A percentile compares a stretch with the other conserved stretches of the same genome.
phyloP scores from a whole-genome alignment of 2,113 vertebrate species.

The Aviceda subcristata region DNA sequence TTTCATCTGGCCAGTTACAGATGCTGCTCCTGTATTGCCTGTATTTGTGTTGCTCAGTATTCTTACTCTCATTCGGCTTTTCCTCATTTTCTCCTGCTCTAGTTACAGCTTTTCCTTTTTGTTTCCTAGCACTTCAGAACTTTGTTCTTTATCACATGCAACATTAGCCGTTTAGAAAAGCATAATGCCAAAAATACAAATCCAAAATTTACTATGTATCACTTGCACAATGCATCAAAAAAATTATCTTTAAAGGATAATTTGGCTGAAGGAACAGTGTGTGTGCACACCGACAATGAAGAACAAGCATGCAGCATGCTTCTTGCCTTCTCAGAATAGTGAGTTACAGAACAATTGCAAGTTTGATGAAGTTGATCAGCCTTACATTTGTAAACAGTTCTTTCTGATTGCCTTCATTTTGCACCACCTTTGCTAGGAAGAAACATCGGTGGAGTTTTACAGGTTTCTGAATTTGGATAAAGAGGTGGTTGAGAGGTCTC shows the following conservation, averaged over 20 bases:
- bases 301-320: fast-evolving
- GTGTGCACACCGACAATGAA: neutral
- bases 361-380: neutral
- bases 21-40: neutral
- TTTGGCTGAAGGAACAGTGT: neutral
- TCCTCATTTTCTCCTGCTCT: neutral
- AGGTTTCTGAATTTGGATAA: neutral
- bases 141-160: neutral
- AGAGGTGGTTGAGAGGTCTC: neutral
- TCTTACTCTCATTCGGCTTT: neutral
- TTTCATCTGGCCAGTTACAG: neutral
- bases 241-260: neutral
- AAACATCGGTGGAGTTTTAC: neutral
- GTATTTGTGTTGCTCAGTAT: neutral
- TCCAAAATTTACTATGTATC: neutral
- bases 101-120: neutral
- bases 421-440: neutral
- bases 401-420: neutral
- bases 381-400: neutral
- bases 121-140: neutral
- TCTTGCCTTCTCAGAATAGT: neutral
- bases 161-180: neutral
- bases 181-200: neutral
- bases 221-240: neutral
- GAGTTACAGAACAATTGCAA: neutral